A percentile compares a stretch with the other conserved stretches of the same genome.
Conservation (phyloP, 2,113 vertebrate species). For the Nannospalax galili region DNA sequence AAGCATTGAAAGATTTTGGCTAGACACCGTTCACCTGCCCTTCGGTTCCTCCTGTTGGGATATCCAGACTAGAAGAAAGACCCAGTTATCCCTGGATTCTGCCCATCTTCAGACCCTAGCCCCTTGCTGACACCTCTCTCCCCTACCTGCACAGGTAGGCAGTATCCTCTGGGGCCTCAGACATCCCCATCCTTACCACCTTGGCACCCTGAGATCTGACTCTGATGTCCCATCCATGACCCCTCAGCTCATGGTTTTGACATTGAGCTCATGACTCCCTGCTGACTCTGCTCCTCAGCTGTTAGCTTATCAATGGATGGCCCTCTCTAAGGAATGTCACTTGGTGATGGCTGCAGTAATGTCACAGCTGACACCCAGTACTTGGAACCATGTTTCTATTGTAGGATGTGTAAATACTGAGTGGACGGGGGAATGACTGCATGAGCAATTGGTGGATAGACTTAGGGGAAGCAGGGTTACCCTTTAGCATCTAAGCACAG, state of each 20-base stretch:
- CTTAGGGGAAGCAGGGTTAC: fast-evolving
- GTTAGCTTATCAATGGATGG: background rate
- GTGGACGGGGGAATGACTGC: background rate
- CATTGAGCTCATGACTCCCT: too few species aligned
- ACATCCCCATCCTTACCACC: too few species aligned
- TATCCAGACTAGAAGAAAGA: too few species aligned
- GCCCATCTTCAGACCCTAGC: too few species aligned
- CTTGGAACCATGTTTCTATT: background rate
- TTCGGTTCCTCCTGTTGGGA: fast-evolving
- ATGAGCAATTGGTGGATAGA: too few species aligned
- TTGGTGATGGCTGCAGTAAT: background rate
- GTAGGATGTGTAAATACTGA: background rate
- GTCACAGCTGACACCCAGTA: fast-evolving
- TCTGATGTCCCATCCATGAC: background rate
- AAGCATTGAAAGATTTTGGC: background rate
- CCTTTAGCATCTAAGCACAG: background rate
- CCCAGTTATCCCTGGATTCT: background rate
- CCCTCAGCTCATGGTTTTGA: background rate
- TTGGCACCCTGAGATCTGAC: background rate
- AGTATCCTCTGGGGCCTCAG: background rate
- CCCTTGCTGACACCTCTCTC: background rate
- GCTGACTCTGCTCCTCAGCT: background rate
- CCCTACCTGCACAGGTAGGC: background rate
- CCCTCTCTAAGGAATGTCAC: background rate
- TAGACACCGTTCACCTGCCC: background rate